Evolutionary conservation across 2,797 vertebrate species (phyloP), one percentile per base, ranked within the genome.

Genomic region (Rachycentron canadum): DNA sequence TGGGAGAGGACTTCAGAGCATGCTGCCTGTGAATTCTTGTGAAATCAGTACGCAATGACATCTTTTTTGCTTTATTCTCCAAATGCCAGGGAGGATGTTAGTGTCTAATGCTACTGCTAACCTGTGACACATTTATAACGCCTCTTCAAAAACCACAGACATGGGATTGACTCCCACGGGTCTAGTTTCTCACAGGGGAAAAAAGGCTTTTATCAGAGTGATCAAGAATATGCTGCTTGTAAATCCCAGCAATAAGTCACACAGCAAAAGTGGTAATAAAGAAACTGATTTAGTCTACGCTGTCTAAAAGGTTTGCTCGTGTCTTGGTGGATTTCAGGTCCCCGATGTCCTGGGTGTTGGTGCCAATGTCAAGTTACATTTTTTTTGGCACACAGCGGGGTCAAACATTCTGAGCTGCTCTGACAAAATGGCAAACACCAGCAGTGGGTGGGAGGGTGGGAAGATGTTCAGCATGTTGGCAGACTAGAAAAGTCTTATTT

Each of bases 401-500:
- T 88, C 81, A 88, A 83, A 89, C 82, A 89, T 89, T 88, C 86
- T 78, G 78, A 92, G 80, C 84, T 30, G 6, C 60, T 73, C 69
- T 78, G 86, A 76, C 78, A 76, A 87, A 82, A 59, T 67, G 76
- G 64, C 78, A 85, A 79, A 56, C 74, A 47, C 25, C 67, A 47
- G 43, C 67, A 17, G 69, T 64, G 72, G 74, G 82, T 71, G 71
- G 74, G 82, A 69, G 71, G 63, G 82, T 71, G 71, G 63, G 73
- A 68, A 1, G 50, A 63, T 41, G 59, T 26, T 73, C 26, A 53
- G 28, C 52, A 21, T 67, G 73, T 65, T 82, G 67, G 81, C 77
- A 73, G 68, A 61, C 68, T 64, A 10, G 65, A 73, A 40, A 5
- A 26, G 62, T 47, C 25, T 66, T 63, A 66, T 65, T 65, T 13